Conservation (phyloP, 2,888 invertebrate species). For the Oeneis ivallda region DNA sequence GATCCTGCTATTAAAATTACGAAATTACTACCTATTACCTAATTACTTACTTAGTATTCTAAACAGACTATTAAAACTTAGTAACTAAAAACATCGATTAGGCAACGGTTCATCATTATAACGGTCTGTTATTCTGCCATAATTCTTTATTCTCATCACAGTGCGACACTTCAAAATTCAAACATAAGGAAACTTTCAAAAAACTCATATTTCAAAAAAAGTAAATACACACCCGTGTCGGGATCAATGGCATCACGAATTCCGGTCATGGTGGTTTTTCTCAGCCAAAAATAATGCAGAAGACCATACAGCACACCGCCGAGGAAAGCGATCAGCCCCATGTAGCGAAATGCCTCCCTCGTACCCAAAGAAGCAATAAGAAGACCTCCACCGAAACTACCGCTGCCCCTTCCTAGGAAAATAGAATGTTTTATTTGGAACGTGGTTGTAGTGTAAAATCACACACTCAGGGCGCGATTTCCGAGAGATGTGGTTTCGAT, state of each 20-base stretch:
- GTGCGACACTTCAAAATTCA: too few relatives aligned
- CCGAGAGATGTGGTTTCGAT: too few relatives aligned
- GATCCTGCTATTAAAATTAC: too few relatives aligned
- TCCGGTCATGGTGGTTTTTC: constrained; percentile 79
- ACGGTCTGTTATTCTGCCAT: too few relatives aligned
- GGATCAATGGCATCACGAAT: constrained; percentile 68
- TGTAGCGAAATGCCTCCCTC: constrained; percentile 88
- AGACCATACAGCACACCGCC: constrained; percentile 87
- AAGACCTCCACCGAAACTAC: constrained; percentile 90
- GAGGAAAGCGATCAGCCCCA: constrained; percentile 88
- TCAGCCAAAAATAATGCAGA: constrained; percentile 87
- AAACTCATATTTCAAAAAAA: not conserved
- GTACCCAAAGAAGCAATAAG: constrained; percentile 89
- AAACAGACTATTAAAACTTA: too few relatives aligned
- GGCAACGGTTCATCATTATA: too few relatives aligned
- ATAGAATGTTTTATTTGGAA: not conserved
- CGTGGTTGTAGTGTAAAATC: too few relatives aligned
- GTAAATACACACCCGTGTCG: constrained; percentile 60
- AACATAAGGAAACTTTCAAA: not conserved
- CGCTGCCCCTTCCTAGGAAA: constrained; percentile 80
- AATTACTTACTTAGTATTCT: too few relatives aligned
- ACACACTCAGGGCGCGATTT: too few relatives aligned
- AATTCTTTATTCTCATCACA: too few relatives aligned
- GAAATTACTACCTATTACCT: too few relatives aligned
- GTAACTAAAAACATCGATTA: too few relatives aligned